Conservation (phyloP, 2,113 vertebrate species). For the Zingel zingel region DNA sequence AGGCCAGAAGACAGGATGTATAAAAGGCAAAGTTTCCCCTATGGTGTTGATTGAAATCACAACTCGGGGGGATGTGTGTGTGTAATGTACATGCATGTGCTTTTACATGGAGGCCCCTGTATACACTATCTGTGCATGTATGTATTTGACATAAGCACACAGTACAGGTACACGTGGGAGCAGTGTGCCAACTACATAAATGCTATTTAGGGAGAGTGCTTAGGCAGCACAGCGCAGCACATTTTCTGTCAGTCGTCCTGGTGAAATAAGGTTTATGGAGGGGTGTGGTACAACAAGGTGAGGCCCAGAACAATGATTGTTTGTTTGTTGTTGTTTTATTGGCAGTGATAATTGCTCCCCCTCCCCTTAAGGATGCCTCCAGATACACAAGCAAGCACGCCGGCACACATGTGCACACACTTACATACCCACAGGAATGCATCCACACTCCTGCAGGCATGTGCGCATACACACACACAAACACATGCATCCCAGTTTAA, state of each 20-base stretch:
- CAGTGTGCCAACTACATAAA: conserved; percentile 62
- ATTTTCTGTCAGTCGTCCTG: conserved; percentile 78
- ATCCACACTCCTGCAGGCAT: conserved; percentile 45
- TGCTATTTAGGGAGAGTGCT: conserved; percentile 81
- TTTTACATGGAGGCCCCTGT: conserved; percentile 26
- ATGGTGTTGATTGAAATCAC: conserved; percentile 35
- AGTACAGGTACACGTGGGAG: conserved; percentile 62
- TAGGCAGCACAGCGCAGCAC: conserved; percentile 84
- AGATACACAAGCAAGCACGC: conserved; percentile 57
- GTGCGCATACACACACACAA: neutral
- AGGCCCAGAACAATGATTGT: conserved; percentile 81
- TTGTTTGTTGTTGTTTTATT: conserved; percentile 85
- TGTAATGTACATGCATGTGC: conserved; percentile 26
- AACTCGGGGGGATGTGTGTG: neutral
- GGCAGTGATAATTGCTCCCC: conserved; percentile 81
- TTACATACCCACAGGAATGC: conserved; percentile 75
- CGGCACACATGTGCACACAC: conserved; percentile 73
- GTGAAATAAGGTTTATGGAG: conserved; percentile 76
- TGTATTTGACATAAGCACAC: conserved; percentile 35
- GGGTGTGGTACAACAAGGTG: conserved; percentile 81
- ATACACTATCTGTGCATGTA: conserved; percentile 14
- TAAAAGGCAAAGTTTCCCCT: conserved; percentile 57
- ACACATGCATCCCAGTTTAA: conserved; percentile 33
- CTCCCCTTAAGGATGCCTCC: conserved; percentile 68
- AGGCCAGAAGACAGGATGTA: conserved; percentile 54